Conservation (phyloP, 2,888 invertebrate genomes). For the Empis stercorea region DNA sequence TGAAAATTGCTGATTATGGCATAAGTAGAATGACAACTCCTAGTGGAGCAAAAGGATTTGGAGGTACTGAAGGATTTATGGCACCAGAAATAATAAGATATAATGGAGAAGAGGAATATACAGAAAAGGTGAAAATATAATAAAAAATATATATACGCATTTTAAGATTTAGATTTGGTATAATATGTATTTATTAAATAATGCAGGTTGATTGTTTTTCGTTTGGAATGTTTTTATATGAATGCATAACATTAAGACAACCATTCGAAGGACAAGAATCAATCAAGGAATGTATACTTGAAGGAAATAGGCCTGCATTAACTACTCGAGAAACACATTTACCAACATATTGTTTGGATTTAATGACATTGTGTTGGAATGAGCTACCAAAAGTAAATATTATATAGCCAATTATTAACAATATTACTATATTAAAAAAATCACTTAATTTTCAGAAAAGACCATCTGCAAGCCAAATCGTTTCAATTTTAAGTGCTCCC, state of each 20-base stretch:
- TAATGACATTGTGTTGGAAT: constrained; percentile 95
- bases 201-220: constrained; percentile 90
- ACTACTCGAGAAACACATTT: constrained; percentile 72
- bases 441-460: constrained; percentile 41
- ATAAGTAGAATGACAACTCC: constrained; percentile 80
- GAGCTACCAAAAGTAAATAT: constrained; percentile 51
- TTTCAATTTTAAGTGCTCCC: constrained; percentile 81
- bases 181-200: constrained; percentile 7
- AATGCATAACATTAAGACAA: constrained; percentile 80
- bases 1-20: constrained; percentile 95
- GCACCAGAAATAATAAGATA: constrained; percentile 97
- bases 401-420: not conserved
- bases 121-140: constrained; percentile 69
- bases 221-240: constrained; percentile 97
- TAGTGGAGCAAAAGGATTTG: constrained; percentile 91
- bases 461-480: constrained; percentile 89
- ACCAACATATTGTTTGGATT: constrained; percentile 78
- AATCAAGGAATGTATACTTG: constrained; percentile 90
- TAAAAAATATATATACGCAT: no score
- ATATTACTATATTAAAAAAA: not conserved
- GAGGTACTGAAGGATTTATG: constrained; percentile 98
- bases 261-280: constrained; percentile 96
- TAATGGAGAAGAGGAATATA: constrained; percentile 97
- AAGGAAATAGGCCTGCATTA: constrained; percentile 83
- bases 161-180: no score